Evolutionary conservation across 2,888 invertebrate genomes (phyloP).

Genomic region (Odontocolon sp.): DNA sequence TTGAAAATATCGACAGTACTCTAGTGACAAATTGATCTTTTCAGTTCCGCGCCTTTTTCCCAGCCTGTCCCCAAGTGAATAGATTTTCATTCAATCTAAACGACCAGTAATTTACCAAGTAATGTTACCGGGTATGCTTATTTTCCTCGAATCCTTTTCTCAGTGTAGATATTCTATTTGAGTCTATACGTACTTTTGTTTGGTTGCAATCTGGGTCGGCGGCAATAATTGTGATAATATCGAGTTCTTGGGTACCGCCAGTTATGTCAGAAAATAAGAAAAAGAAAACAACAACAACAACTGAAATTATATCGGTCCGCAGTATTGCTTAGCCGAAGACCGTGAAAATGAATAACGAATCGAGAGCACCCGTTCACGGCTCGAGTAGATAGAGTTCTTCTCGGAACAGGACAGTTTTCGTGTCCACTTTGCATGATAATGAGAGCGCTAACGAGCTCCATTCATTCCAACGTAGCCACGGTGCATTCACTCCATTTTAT

Average conservation of each 20-base stretch:
- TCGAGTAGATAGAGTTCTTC: conserved; percentile 41
- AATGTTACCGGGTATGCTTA: too few species aligned
- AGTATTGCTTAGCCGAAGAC: conserved; percentile 23
- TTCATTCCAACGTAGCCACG: conserved; percentile 63
- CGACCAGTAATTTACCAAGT: neutral
- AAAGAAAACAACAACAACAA: conserved; percentile 7
- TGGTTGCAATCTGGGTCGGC: too few species aligned
- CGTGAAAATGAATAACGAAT: conserved; percentile 41
- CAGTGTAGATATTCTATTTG: too few species aligned
- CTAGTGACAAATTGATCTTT: conserved; percentile 39
- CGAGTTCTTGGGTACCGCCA: neutral
- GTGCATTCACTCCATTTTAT: conserved; percentile 57
- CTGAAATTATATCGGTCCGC: conserved; percentile 47
- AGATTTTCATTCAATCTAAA: conserved; percentile 9
- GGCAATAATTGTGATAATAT: neutral
- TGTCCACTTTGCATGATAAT: conserved; percentile 71
- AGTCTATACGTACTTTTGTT: too few species aligned
- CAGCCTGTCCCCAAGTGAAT: conserved; percentile 9
- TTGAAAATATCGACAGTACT: neutral
- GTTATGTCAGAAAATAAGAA: neutral
- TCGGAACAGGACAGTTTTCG: conserved; percentile 63
- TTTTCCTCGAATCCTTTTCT: too few species aligned
- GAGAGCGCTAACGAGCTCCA: conserved; percentile 72
- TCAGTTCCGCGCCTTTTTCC: neutral
- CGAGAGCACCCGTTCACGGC: conserved; percentile 27